Evolutionary conservation across 2,797 vertebrate species (phyloP), one percentile per base, ranked within the genome.

Genomic region (Eulemur rubriventer): DNA sequence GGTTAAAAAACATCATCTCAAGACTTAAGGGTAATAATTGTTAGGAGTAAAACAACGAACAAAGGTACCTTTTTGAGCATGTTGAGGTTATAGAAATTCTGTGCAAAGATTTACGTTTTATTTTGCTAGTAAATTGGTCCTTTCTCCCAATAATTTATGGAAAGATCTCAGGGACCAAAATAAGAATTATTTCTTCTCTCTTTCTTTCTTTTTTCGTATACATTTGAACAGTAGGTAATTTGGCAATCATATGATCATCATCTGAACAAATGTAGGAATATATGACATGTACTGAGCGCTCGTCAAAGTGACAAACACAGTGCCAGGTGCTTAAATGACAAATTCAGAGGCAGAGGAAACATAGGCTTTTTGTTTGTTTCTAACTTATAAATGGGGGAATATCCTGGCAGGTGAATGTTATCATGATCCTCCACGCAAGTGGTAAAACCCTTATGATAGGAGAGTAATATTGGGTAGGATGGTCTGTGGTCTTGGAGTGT

Each of bases 121-220:
- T 57, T 91, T 89, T 33, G 28, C 48, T 38, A 86, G 80, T 89
- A 93, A 97, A 94, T 94, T 91, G 52, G n/a, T 76, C 38, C 30
- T 86, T 91, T 95, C 26, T 81, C 26, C n/a, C 33, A 70, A 50
- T 55, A 82, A 89, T 76, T 82, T 92, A 82, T 48, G 87, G 38
- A 94, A 94, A 80, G 67, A 14, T 72, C 43, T 91, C 70, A 86
- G 59, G 70, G 63, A 55, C 50, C 48, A 87, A 96, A 92, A 61
- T 38, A 88, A 92, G 12, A 38, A 63, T 69, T 38, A 11, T 35
- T 35, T 7, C 20, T 52, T 12, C 6, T 63, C 1, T 10, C n/a
- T n/a, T 0, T 8, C 22, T 18, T 12, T 8, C 5, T 26, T 10
- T 4, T 12, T 65, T 46, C 3, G 4, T 50, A 6, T 30, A 57